Evolutionary conservation across 2,113 vertebrate species (phyloP), one percentile per base, ranked within the genome.

Genomic region (Smithornis capensis): DNA sequence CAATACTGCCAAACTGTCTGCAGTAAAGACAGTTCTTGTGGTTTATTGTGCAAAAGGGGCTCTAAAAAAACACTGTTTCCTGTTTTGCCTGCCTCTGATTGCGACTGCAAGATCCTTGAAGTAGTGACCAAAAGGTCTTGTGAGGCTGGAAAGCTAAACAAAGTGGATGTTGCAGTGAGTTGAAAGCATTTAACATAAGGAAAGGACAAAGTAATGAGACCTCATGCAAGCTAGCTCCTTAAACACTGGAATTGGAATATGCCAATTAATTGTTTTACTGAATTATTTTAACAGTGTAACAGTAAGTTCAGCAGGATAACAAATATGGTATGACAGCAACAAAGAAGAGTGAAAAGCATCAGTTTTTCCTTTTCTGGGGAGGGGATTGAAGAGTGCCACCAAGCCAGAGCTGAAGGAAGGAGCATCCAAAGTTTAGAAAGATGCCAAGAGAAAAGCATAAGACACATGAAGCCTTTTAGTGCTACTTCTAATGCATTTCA

Each of bases 1-100:
- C 87, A 94, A 80, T 37, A 74, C 35, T 88, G 82, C 93, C 90
- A 93, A 33, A 88, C 44, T 81, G 69, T 78, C 94, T 91, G 93
- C 93, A 83, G 84, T 74, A 86, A 95, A 93, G 83, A 91, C 16
- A 95, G 85, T 80, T 86, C 93, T 80, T 88, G 95, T 45, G 93
- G 94, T 88, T 88, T 95, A 92, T 90, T 96, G 90, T 16, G 62
- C 84, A 94, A 94, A 96, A 87, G 40, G 65, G 89, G 56, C 65
- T 90, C 75, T 92, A 94, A 93, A 91, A n/a, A 94, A 88, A 44
- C 80, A 96, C 73, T 10, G 5, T 88, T 96, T 96, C 96, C 93
- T 96, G 94, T 81, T 95, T 89, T 96, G 94, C 90, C 90, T 95
- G 94, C 64, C 93, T 93, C 79, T 92, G 88, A 90, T 93, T 87